Percentiles rank a stretch among this genome's conserved stretches.
These are phyloP conservation scores for Ranitomeya imitator DNA, from an alignment of 2,113 vertebrate species.

Conservation along the genomic window DNA sequence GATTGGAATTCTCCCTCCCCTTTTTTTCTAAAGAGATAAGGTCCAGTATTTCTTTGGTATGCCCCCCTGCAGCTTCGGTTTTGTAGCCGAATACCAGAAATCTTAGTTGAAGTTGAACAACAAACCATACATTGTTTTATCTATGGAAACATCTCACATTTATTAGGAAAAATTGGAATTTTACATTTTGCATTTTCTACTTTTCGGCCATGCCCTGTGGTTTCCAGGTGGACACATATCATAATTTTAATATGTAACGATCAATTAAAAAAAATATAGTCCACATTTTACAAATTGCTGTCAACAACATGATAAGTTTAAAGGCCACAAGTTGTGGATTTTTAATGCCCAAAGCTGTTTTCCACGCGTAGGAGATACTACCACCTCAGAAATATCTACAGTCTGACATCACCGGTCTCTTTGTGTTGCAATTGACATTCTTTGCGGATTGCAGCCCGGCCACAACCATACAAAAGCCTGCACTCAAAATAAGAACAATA, in stretches of 20 bases:
- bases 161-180: not conserved
- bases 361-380: constrained; percentile 31
- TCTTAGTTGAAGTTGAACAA: constrained; percentile 55
- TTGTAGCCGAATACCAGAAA: constrained; percentile 29
- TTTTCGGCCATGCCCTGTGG: not conserved
- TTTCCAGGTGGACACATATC: not conserved
- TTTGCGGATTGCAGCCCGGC: constrained; percentile 41
- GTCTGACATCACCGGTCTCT: constrained; percentile 45
- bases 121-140: not conserved
- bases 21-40: constrained; percentile 42
- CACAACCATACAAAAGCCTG: constrained; percentile 39
- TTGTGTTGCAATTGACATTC: constrained; percentile 57
- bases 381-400: constrained; percentile 42
- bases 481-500: constrained; percentile 50
- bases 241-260: not conserved
- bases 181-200: not conserved
- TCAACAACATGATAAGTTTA: constrained; percentile 4
- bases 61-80: constrained; percentile 52
- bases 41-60: constrained; percentile 50
- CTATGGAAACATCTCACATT: not conserved
- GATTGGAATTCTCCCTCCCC: constrained; percentile 48
- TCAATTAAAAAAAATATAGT: not conserved
- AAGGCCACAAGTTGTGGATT: constrained; percentile 16
- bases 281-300: constrained; percentile 14
- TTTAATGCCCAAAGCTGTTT: constrained; percentile 30